A percentile compares a stretch with the other conserved stretches of the same genome.
phyloP scores from a whole-genome alignment of 1,140 invertebrate genomes.

The Chymomyza costata region DNA sequence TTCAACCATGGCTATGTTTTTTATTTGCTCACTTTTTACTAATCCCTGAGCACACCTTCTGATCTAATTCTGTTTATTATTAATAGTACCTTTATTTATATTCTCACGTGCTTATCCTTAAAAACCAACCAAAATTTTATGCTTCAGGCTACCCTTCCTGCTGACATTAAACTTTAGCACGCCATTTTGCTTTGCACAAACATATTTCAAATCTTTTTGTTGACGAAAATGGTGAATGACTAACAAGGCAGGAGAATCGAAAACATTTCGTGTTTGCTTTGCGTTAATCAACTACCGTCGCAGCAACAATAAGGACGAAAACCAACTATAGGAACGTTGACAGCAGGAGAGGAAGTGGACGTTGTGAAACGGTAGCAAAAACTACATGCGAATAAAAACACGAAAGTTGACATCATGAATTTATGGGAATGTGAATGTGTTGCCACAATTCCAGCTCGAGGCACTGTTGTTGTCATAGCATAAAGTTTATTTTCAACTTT shows the following conservation, averaged over 20 bases:
- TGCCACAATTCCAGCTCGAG: slow-evolving; percentile 26
- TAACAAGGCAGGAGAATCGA: slow-evolving; percentile 33
- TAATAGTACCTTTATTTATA: no score
- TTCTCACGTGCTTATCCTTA: no score
- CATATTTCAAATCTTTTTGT: slow-evolving; percentile 45
- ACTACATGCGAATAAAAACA: slow-evolving; percentile 61
- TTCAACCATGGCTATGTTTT: no score
- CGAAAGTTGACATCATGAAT: slow-evolving; percentile 67
- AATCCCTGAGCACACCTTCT: no score
- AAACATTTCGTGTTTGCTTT: slow-evolving; percentile 48
- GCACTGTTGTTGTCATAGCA: slow-evolving; percentile 34
- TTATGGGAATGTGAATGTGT: slow-evolving; percentile 36
- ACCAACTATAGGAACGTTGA: no score
- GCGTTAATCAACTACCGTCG: slow-evolving; percentile 59
- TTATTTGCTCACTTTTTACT: no score
- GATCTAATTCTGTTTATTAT: no score
- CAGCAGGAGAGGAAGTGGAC: no score
- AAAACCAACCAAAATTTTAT: slow-evolving; percentile 22
- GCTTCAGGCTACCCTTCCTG: slow-evolving; percentile 6
- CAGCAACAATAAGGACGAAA: slow-evolving; percentile 3
- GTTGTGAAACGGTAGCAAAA: no score
- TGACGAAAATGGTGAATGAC: slow-evolving; percentile 18
- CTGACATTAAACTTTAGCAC: slow-evolving; percentile 20
- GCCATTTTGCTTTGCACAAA: no score
- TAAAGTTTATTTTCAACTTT: slow-evolving; percentile 69